A percentile compares a stretch with the other conserved stretches of the same genome.
phyloP scores from a whole-genome alignment of 2,113 vertebrate genomes.

The Ailuropoda melanoleuca region DNA sequence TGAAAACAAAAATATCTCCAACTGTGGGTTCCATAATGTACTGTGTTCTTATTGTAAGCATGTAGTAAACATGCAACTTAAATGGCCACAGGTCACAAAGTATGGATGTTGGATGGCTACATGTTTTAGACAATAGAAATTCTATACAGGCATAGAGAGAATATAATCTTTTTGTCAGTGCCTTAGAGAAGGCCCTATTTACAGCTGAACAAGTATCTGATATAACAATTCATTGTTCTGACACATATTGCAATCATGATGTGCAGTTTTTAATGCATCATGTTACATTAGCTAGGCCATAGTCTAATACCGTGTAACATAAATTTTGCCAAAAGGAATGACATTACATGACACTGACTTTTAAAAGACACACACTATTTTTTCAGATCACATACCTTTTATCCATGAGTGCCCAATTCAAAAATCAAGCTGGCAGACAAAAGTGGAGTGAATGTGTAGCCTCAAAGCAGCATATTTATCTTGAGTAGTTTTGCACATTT shows the following conservation, averaged over 20 bases:
- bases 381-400: constrained; percentile 86
- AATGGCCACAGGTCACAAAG: background rate
- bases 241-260: constrained; percentile 81
- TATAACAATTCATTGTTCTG: constrained; percentile 85
- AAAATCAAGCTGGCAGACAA: constrained; percentile 85
- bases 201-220: constrained; percentile 83
- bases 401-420: constrained; percentile 86
- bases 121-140: constrained; percentile 67
- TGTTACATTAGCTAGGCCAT: constrained; percentile 84
- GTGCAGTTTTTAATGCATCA: constrained; percentile 84
- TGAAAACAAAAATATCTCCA: constrained; percentile 43
- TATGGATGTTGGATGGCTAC: background rate
- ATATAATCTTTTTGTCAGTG: constrained; percentile 76
- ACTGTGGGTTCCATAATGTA: background rate
- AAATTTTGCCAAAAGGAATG: constrained; percentile 85
- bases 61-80: background rate
- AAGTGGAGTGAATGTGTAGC: constrained; percentile 85
- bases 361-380: constrained; percentile 85
- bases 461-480: constrained; percentile 83
- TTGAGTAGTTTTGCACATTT: constrained; percentile 84
- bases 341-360: constrained; percentile 84
- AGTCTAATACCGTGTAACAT: constrained; percentile 83
- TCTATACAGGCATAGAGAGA: constrained; percentile 73
- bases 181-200: constrained; percentile 75
- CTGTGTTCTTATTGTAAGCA: background rate